Evolutionary conservation across 1,140 invertebrate species (phyloP), one percentile per base, ranked within the genome.

Genomic region (Caenorhabditis brenneri): DNA sequence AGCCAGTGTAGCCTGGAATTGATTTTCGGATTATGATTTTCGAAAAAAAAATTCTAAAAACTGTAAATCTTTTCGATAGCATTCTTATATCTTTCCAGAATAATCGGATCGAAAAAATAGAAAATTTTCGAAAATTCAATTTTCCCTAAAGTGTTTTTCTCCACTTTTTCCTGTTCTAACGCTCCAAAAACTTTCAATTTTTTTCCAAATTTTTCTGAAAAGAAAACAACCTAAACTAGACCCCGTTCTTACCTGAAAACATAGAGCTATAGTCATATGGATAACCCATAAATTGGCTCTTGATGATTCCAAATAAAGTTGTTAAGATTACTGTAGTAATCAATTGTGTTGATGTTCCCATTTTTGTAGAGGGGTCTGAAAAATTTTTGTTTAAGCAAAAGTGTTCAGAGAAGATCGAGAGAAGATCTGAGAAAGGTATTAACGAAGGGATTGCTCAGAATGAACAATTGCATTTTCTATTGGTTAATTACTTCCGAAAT

Each of bases 211-310:
- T n/a, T n/a, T n/a, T n/a, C n/a, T n/a, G n/a, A n/a, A n/a, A n/a
- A n/a, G n/a, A n/a, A n/a, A n/a, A n/a, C n/a, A n/a, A n/a, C n/a
- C n/a, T n/a, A n/a, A n/a, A n/a, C n/a, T n/a, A n/a, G n/a, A n/a
- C n/a, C n/a, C n/a, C n/a, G n/a, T n/a, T n/a, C 60, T 42, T 46
- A 74, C 65, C 65, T 1, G 65, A 74, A 15, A 42, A 74, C 65
- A 74, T 74, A 0, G 65, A 74, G n/a, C 65, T 74, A 27, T 74
- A 74, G 36, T 74, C 65, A 42, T 74, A 74, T 0, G 65, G 65
- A 27, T 74, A 74, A 24, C 65, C 65, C 36, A 74, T 74, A 12
- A 74, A 42, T 27, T 74, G 65, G 7, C 15, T 36, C 19, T 19
- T 19, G 31, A 65, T 19, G 2, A 24, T 42, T 42, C 65, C 60